Base-by-base conservation (phyloP, 2,113 vertebrate genomes). In the Gymnarchus niloticus region DNA sequence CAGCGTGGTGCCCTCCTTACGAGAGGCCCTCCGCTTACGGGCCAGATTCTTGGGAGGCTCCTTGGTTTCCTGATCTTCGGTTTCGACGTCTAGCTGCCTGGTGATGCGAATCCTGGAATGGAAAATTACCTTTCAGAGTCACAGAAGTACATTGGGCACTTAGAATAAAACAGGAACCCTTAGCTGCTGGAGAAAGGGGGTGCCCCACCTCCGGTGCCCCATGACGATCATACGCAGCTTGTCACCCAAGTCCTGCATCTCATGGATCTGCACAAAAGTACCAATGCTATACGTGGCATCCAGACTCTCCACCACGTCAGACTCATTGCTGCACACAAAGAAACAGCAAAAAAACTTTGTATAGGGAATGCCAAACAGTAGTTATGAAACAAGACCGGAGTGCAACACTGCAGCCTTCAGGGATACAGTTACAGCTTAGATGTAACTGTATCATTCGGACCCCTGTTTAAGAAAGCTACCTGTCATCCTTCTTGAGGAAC, bases 181-280 rank as follows among this genome's bases (percentile, higher is more conserved):
- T 28, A 33, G 65, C 4, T 10, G n/a, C 49, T 77, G 56, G 48
- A 8, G 12, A 14, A 1, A 56, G 17, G 33, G 6, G 28, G 6
- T 19, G 28, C 81, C 80, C 90, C 89, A 96, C 96, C 96, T 94
- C n/a, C 96, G 95, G 85, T 99, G 97, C 5, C 98, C 98, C 96
- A 99, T 99, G 86, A 99, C 97, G 0, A 99, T 99, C 98, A 99
- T 99, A 1, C 97, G 96, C 84, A 99, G 88, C 89, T 97, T 98
- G 93, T 99, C 98, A 0, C 98, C 98, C 0, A 99, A 95, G 92
- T 99, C 98, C 93, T 99, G 98, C 98, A 99, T 98, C 89, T 99
- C 98, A 3, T 99, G 98, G 84, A 99, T 99, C 93, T 99, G 98
- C 7, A 99, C 97, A 28, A 99, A 99, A 0, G 98, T 99, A 49